Evolutionary conservation across 2,113 vertebrate species (phyloP), one percentile per base, ranked within the genome.

Genomic region (Vanacampus margaritifer): DNA sequence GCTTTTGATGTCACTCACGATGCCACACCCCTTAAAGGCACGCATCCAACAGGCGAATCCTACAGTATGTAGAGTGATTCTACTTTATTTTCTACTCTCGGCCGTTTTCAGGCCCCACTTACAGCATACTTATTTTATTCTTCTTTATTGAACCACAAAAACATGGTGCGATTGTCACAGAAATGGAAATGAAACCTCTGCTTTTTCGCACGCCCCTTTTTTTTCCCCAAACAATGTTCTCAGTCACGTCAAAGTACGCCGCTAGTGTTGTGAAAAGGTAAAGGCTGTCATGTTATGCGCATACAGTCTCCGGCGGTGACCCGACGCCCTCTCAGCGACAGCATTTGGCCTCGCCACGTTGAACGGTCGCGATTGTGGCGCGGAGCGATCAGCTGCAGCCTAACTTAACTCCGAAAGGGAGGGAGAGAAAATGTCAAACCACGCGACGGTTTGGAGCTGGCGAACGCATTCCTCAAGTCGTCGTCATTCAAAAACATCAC

Each of bases 291-390:
- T 74, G 76, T 60, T 71, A 74, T 66, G 79, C 17, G 71, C 80
- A 68, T 84, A 81, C 84, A 81, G 78, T 72, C 66, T 60, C 64
- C 69, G 56, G 63, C 17, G 2, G 36, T 57, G 54, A 32, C 54
- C 24, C 14, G 11, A 81, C 76, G 79, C 79, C 84, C 84, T 82
- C 79, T 62, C 2, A 77, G 78, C 87, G 82, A 88, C 89, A 89
- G 83, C 82, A 83, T 89, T 89, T 84, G 85, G 82, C 82, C 72
- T 79, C 79, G 76, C 73, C 17, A 69, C 79, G 76, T 84, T 91
- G 82, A 91, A 90, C 87, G 78, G 81, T 48, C 78, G 61, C 84
- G 76, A 86, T 91, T 91, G 90, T 91, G 74, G 76, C 74, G 26
- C 1, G 11, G 12, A 54, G 51, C 51, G 35, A 79, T 90, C 88